phyloP scores from a whole-genome alignment of 2,888 invertebrate genomes.

The Parthenolecanium corni region DNA sequence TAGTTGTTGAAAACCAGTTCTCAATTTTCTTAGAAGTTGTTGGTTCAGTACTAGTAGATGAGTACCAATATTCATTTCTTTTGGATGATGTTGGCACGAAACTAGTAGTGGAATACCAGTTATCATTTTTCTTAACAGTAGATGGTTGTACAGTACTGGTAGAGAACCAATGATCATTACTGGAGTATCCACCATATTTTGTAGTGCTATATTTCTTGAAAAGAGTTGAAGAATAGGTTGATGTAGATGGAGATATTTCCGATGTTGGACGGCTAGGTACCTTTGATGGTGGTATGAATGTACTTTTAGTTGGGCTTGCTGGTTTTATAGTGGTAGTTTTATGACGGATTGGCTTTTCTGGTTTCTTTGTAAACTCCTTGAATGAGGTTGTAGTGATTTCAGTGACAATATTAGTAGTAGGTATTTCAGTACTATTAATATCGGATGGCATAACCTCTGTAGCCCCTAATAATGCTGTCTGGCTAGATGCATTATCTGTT shows the following conservation, averaged over 20 bases:
- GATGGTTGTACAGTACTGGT: constrained; percentile 8
- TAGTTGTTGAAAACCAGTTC: no score
- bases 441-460: neutral
- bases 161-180: constrained; percentile 4
- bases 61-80: no score
- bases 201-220: constrained; percentile 5
- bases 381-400: neutral
- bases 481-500: neutral
- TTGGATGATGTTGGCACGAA: neutral
- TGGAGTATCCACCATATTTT: constrained; percentile 18
- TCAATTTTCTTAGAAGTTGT: no score
- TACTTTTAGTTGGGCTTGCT: neutral
- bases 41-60: no score
- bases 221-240: neutral
- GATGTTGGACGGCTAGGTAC: neutral
- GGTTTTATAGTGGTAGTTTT: constrained; percentile 1
- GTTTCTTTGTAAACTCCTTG: constrained; percentile 2
- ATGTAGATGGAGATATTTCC: neutral
- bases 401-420: neutral
- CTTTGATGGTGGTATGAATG: neutral
- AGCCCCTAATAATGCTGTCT: no score
- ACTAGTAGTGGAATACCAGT: constrained; percentile 11
- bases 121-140: constrained; percentile 1
- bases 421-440: neutral
- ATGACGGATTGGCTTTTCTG: constrained; percentile 1